Conservation (phyloP, 2,888 invertebrate genomes). For the Tachina lurida region DNA sequence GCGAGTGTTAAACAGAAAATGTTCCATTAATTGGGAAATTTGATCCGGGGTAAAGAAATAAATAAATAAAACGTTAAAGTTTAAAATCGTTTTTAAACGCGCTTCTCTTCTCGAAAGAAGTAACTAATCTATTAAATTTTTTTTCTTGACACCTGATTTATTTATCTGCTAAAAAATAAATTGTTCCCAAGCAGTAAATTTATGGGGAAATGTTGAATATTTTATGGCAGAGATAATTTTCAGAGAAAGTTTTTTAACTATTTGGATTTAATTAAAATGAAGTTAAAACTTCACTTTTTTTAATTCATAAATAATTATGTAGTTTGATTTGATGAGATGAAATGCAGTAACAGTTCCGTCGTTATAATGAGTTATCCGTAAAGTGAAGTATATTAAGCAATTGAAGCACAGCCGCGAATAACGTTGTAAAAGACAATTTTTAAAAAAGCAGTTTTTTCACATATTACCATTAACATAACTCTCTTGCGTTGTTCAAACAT, state of each 20-base stretch:
- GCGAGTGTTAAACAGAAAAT: conserved; percentile 45
- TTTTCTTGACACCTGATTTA: neutral
- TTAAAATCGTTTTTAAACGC: conserved; percentile 16
- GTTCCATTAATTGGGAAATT: conserved; percentile 61
- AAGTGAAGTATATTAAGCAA: too few relatives aligned
- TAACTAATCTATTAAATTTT: neutral
- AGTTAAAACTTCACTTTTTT: neutral
- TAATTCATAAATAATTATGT: too few relatives aligned
- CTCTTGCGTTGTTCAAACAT: too few relatives aligned
- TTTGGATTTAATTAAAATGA: neutral
- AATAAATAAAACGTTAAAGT: conserved; percentile 24
- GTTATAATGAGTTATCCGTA: too few relatives aligned
- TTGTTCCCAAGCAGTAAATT: conserved; percentile 8
- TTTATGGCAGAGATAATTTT: neutral
- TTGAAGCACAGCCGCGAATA: too few relatives aligned
- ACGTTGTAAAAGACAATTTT: too few relatives aligned
- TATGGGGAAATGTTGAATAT: conserved; percentile 7
- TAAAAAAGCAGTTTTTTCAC: too few relatives aligned
- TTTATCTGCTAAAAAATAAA: conserved; percentile 10
- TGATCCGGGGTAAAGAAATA: conserved; percentile 27
- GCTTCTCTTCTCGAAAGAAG: neutral
- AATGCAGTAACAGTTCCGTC: too few relatives aligned
- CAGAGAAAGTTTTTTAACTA: neutral
- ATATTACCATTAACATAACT: too few relatives aligned
- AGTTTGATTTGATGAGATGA: too few relatives aligned